phyloP scores from a whole-genome alignment of 2,113 vertebrate species.

The Mola mola region DNA sequence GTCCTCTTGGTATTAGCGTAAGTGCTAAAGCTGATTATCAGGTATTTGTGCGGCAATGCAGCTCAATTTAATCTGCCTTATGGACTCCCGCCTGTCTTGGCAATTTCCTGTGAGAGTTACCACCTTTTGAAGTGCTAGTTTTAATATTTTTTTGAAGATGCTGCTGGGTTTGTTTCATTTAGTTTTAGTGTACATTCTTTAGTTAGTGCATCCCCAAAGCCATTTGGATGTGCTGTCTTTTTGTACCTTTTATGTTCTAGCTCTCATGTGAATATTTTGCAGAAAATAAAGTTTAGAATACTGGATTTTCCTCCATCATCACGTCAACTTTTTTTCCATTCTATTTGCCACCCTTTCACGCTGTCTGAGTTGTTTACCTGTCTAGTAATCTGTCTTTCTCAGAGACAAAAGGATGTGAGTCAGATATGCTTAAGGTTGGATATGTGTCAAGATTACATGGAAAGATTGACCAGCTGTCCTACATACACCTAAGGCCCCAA shows the following conservation, averaged over 20 bases:
- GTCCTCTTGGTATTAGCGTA: slow-evolving; percentile 71
- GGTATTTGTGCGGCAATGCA: slow-evolving; percentile 63
- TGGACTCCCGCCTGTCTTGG: slow-evolving; percentile 33
- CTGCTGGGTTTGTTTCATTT: too few species aligned
- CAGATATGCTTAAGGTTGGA: slow-evolving; percentile 9
- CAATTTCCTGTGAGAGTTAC: slow-evolving; percentile 29
- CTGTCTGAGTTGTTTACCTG: slow-evolving; percentile 21
- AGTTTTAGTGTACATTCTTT: neutral
- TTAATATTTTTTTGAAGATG: slow-evolving; percentile 1
- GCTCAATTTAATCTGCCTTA: slow-evolving; percentile 57
- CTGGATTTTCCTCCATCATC: neutral
- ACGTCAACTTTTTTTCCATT: too few species aligned
- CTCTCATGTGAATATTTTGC: neutral
- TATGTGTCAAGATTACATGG: slow-evolving; percentile 33
- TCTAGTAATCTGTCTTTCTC: slow-evolving; percentile 17
- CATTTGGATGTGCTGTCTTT: neutral
- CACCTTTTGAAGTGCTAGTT: neutral
- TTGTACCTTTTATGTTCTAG: neutral
- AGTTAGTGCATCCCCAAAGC: neutral
- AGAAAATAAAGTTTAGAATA: neutral
- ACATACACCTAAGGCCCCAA: slow-evolving; percentile 20
- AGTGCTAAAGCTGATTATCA: slow-evolving; percentile 80
- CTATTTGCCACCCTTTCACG: neutral
- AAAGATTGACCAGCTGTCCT: slow-evolving; percentile 29
- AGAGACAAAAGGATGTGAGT: slow-evolving; percentile 28